Percentiles rank a stretch among this genome's conserved stretches.
Conservation (phyloP, 2,797 vertebrate genomes). For the Periparus ater region DNA sequence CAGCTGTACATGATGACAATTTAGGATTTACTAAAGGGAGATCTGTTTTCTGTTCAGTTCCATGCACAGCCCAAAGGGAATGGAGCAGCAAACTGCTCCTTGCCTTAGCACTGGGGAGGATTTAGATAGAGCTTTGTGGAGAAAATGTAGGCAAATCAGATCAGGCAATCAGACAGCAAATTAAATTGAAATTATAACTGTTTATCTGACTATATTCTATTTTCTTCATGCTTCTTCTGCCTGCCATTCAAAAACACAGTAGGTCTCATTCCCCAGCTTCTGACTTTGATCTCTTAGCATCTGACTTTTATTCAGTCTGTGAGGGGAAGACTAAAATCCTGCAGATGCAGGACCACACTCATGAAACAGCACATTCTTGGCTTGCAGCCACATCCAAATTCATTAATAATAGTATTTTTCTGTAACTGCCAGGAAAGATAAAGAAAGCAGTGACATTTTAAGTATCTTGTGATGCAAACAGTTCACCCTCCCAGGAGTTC, state of each 20-base stretch:
- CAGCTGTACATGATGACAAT: not conserved
- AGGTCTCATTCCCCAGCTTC: not conserved
- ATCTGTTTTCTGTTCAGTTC: not conserved
- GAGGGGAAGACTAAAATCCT: not conserved
- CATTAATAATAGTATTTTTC: conserved; percentile 21
- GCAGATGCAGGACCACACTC: not conserved
- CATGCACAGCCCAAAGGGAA: not conserved
- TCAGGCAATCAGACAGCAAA: not conserved
- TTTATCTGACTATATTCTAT: not conserved
- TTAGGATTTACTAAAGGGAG: not conserved
- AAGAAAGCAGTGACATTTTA: conserved; percentile 30
- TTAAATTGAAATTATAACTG: not conserved
- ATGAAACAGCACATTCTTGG: not conserved
- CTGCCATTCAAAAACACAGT: not conserved
- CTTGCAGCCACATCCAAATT: conserved; percentile 4
- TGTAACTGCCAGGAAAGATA: conserved; percentile 7
- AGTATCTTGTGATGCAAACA: not conserved
- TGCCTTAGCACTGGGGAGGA: not conserved
- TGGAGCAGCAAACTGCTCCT: not conserved
- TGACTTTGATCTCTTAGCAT: not conserved
- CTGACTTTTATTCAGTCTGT: not conserved
- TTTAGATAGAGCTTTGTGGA: not conserved
- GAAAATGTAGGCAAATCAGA: not conserved
- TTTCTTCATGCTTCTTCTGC: not conserved
- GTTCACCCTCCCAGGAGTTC: not conserved